Evolutionary conservation across 2,113 vertebrate species (phyloP).

Genomic region (Gadus chalcogrammus): DNA sequence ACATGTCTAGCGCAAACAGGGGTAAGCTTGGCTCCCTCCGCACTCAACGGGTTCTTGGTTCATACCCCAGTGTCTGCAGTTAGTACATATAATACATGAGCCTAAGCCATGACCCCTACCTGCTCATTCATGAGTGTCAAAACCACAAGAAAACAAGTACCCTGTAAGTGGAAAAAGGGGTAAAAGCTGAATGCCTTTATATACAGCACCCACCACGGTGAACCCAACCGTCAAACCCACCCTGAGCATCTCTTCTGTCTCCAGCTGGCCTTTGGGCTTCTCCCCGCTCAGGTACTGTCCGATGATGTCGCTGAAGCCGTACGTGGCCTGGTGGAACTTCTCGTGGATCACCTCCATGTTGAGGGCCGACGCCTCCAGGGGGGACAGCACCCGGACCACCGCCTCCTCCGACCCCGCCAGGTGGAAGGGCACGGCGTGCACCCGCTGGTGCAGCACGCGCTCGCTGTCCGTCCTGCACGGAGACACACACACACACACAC

Average conservation of each 20-base stretch:
- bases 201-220: too few relatives aligned
- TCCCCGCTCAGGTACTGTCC: constrained; percentile 83
- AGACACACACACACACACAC: too few relatives aligned
- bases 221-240: constrained; percentile 28
- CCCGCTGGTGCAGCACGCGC: constrained; percentile 73
- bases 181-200: too few relatives aligned
- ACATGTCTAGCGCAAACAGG: too few relatives aligned
- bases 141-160: too few relatives aligned
- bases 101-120: too few relatives aligned
- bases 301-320: constrained; percentile 74
- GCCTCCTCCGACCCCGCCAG: constrained; percentile 59
- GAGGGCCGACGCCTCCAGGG: constrained; percentile 70
- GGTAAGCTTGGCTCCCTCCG: too few relatives aligned
- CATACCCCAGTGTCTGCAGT: too few relatives aligned
- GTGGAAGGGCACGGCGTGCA: constrained; percentile 77
- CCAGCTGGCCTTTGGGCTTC: constrained; percentile 84
- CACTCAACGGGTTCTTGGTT: too few relatives aligned
- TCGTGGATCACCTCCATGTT: constrained; percentile 78
- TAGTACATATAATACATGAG: too few relatives aligned
- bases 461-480: constrained; percentile 77
- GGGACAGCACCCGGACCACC: constrained; percentile 73
- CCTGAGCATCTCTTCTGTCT: constrained; percentile 85
- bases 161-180: too few relatives aligned
- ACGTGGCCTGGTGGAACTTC: constrained; percentile 79
- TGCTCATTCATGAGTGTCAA: not conserved